These are phyloP conservation scores for Nectonema munidae DNA, from an alignment of 2,888 invertebrate species.

Conservation along the genomic window DNA sequence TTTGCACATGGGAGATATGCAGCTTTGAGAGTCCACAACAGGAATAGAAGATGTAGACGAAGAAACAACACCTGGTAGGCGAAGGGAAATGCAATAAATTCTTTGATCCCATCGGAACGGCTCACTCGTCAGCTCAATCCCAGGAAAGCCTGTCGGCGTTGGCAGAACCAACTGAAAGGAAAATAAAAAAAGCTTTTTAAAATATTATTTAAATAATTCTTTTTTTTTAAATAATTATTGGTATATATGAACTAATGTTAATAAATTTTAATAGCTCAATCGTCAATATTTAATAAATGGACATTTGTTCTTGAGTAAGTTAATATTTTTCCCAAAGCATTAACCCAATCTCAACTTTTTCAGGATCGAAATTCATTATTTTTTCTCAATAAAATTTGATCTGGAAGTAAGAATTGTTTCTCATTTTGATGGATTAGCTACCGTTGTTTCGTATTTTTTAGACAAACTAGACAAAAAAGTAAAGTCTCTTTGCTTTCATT, in stretches of 20 bases:
- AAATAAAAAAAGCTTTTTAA: constrained; percentile 15
- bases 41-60: background rate
- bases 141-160: constrained; percentile 66
- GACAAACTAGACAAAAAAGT: too few species aligned
- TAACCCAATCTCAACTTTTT: too few species aligned
- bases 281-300: background rate
- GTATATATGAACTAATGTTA: background rate
- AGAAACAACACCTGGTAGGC: constrained; percentile 37
- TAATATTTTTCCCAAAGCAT: too few species aligned
- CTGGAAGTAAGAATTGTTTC: too few species aligned
- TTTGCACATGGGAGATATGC: constrained; percentile 73
- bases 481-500: too few species aligned
- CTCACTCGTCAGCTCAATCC: constrained; percentile 75
- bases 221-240: background rate
- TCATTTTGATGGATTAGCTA: too few species aligned
- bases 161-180: constrained; percentile 42
- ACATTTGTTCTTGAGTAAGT: too few species aligned
- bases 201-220: background rate
- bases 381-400: too few species aligned
- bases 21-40: background rate
- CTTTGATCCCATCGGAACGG: constrained; percentile 99
- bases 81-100: constrained; percentile 62
- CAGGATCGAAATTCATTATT: too few species aligned
- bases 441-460: too few species aligned
- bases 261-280: background rate